Base-by-base conservation (phyloP, 2,113 vertebrate genomes). In the Castor canadensis region DNA sequence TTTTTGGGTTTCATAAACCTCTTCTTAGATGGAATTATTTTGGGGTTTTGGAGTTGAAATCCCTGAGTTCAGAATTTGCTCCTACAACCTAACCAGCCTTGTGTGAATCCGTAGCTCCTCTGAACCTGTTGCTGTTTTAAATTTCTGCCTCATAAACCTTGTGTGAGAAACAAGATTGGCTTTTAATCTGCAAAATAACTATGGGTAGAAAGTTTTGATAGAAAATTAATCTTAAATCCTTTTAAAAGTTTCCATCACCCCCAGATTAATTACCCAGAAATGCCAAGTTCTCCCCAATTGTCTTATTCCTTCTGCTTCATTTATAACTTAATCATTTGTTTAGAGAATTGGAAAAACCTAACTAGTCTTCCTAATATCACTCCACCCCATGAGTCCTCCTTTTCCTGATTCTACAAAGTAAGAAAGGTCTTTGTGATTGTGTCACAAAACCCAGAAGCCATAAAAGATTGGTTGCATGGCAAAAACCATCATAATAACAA, bases 131-230 rank as follows among this genome's bases (percentile, higher is more conserved):
- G 3, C 35, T 84, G 3, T 83, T 67, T 87, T 66, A 35, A 47
- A 60, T 28, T 75, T 62, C 13, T 32, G 45, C 35, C 19, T 91
- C 58, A 49, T 32, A 87, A 60, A 83, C 35, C 17, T 60, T 89
- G 94, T 60, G 30, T 82, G 54, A 95, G 67, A 95, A 91, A 26
- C 83, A 66, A 85, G n/a, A 40, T 94, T 79, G 86, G 26, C 72
- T 52, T 81, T 91, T 40, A 87, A 69, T 40, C 16, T 87, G 52
- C 40, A 73, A 62, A 96, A 24, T 88, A 35, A 76, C 72, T 87
- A 52, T 67, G 35, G 12, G n/a, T n/a, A n/a, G n/a, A n/a, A n/a
- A n/a, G n/a, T n/a, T n/a, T n/a, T n/a, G n/a, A n/a, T 83, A 54
- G 26, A 71, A 75, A 80, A 10, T 56, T 67, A 73, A 35, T 80